A percentile compares a stretch with the other conserved stretches of the same genome.
Conservation (phyloP, 1,140 invertebrate species). For the Aleiodes sp. region DNA sequence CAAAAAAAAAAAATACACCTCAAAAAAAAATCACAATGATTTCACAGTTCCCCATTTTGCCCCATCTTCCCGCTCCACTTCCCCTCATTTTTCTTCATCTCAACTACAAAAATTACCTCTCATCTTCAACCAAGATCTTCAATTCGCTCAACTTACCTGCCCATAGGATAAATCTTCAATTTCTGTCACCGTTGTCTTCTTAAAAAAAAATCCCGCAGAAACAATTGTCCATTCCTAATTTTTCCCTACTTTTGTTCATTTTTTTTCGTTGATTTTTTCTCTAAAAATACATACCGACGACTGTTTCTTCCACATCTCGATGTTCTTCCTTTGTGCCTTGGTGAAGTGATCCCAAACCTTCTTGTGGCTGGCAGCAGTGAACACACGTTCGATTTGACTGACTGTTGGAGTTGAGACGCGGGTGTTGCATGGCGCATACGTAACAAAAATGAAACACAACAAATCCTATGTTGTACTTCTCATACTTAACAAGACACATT, state of each 20-base stretch:
- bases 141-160: constrained; percentile 7
- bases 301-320: constrained; percentile 97
- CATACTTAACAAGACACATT: constrained; percentile 22
- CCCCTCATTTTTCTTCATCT: neutral
- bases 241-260: constrained; percentile 36
- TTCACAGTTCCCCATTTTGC: no score
- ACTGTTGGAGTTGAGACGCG: constrained; percentile 76
- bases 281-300: constrained; percentile 84
- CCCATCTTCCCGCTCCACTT: neutral
- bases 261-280: constrained; percentile 42
- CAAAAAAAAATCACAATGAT: no score
- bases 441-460: constrained; percentile 62
- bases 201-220: neutral
- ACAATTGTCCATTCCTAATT: constrained; percentile 38
- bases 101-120: neutral
- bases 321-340: constrained; percentile 97
- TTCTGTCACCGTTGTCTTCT: neutral
- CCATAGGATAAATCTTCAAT: neutral
- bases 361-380: constrained; percentile 92
- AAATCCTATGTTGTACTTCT: constrained; percentile 64
- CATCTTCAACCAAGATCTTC: neutral
- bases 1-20: no score
- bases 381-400: constrained; percentile 97
- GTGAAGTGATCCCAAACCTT: constrained; percentile 99
- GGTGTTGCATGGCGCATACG: constrained; percentile 64